Base-by-base conservation (phyloP, 2,797 vertebrate genomes). In the Helarctos malayanus region DNA sequence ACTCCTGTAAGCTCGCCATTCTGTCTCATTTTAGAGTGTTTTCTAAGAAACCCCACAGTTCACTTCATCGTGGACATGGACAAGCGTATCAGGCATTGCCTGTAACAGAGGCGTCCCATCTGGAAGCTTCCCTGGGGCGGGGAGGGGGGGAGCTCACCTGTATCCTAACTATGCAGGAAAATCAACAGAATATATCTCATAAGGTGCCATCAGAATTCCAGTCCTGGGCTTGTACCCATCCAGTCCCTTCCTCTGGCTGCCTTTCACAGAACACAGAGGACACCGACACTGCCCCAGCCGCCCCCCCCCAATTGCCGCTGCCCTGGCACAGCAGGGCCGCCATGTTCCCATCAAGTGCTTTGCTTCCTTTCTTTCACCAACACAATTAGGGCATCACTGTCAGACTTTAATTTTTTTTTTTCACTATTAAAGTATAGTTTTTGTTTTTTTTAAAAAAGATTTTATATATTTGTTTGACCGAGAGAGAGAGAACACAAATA, bases 211-310 rank as follows among this genome's bases (percentile, higher is more conserved):
- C 35, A 2, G 23, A 4, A 3, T 9, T 45, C 5, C 13, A 35
- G 27, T 4, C 38, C 56, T 7, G 56, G 25, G 16, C 13, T 69
- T 13, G 6, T 3, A 9, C 13, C 14, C 23, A 16, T 3, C 29
- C 21, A 23, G 4, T 7, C 12, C 38, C 32, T 54, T 32, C 49
- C 56, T 61, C 78, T 29, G 56, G 14, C 6, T 29, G 41, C 29
- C 2, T 47, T 29, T 75, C 86, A 4, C 8, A 12, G 19, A 23
- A 25, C 27, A 18, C 45, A 68, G 23, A 41, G 41, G 56, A 41
- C 61, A 1, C 11, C 16, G 61, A 29, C 2, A n/a, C 41, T 0
- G 0, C 19, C 2, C 29, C 12, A 5, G 16, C 5, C 38, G 4
- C 38, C 38, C 15, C n/a, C 27, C 29, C 45, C 23, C 41, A 89